Evolutionary conservation across 2,888 invertebrate species (phyloP).

Genomic region (Sturmia bella): DNA sequence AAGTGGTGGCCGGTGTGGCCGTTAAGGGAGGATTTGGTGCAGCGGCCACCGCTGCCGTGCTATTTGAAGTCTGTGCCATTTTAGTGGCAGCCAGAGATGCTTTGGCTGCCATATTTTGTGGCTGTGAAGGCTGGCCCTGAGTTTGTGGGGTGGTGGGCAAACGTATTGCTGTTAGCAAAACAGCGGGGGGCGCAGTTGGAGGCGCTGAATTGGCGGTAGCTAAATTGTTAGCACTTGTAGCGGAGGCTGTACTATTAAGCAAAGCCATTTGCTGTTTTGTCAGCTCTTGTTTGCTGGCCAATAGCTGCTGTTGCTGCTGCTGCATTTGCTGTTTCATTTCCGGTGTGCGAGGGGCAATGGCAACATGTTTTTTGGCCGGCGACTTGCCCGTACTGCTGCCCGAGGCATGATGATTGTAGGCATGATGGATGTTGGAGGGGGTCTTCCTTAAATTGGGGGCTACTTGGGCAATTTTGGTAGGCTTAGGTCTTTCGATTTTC

Average conservation of each 20-base stretch:
- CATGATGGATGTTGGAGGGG: conserved; percentile 71
- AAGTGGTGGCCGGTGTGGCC: conserved; percentile 74
- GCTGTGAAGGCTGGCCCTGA: conserved; percentile 25
- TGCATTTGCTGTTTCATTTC: conserved; percentile 79
- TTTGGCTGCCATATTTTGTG: conserved; percentile 10
- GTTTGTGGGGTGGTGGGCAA: conserved; percentile 81
- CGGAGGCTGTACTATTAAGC: conserved; percentile 6
- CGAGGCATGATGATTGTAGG: conserved; percentile 55
- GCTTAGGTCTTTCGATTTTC: conserved; percentile 81
- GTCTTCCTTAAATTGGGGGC: conserved; percentile 81
- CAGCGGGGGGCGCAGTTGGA: conserved; percentile 79
- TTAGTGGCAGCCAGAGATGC: conserved; percentile 12
- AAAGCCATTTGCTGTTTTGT: conserved; percentile 42
- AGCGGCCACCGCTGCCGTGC: conserved; percentile 72
- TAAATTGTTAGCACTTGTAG: conserved; percentile 14
- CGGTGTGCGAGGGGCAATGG: conserved; percentile 81
- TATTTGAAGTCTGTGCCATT: conserved; percentile 77
- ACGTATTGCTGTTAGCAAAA: conserved; percentile 84
- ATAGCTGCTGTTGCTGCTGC: conserved; percentile 72
- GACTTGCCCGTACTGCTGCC: conserved; percentile 75
- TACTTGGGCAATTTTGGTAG: conserved; percentile 81
- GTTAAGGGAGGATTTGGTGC: conserved; percentile 42
- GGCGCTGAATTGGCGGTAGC: conserved; percentile 42
- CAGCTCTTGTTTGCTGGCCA: conserved; percentile 56
- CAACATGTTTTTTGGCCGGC: conserved; percentile 81